Evolutionary conservation across 2,888 invertebrate genomes (phyloP).

Genomic region (Podotricha telesiphe): DNA sequence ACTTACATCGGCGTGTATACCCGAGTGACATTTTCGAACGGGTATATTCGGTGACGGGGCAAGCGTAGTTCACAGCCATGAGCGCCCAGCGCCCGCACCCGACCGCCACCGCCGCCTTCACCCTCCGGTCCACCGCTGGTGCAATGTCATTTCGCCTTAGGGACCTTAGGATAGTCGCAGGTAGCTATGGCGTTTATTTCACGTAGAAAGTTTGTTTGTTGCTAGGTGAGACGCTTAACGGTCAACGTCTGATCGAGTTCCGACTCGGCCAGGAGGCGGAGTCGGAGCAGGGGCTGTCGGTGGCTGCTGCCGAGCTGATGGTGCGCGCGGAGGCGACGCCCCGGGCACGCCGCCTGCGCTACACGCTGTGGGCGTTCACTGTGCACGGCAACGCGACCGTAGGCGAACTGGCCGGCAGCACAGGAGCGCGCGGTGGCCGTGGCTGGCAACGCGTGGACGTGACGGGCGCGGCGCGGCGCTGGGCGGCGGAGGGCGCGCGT

Average conservation of each 20-base stretch:
- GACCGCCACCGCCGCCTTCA: constrained; percentile 44
- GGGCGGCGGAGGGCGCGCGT: constrained; percentile 76
- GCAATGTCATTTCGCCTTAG: constrained; percentile 71
- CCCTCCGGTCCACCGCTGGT: constrained; percentile 33
- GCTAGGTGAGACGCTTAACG: constrained; percentile 91
- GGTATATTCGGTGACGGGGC: constrained; percentile 56
- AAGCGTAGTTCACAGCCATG: constrained; percentile 75
- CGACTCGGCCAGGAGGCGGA: constrained; percentile 86
- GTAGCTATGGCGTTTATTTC: constrained; percentile 27
- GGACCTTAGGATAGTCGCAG: constrained; percentile 47
- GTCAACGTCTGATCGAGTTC: constrained; percentile 93
- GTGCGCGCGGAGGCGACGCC: constrained; percentile 91
- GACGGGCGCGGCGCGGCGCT: constrained; percentile 87
- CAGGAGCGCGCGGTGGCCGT: constrained; percentile 80
- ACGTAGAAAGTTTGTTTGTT: constrained; percentile 25
- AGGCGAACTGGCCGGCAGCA: constrained; percentile 69
- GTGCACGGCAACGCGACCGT: constrained; percentile 86
- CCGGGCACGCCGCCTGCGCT: constrained; percentile 86
- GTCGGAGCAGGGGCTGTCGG: constrained; percentile 88
- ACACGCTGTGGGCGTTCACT: constrained; percentile 91
- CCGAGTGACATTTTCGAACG: constrained; percentile 47
- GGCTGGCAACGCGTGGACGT: constrained; percentile 96
- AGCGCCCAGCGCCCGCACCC: constrained; percentile 70
- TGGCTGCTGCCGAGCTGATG: constrained; percentile 90
- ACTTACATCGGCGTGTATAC: constrained; percentile 55